Evolutionary conservation across 2,797 vertebrate species (phyloP), one percentile per base, ranked within the genome.

Genomic region (Microctenopoma lineatum): DNA sequence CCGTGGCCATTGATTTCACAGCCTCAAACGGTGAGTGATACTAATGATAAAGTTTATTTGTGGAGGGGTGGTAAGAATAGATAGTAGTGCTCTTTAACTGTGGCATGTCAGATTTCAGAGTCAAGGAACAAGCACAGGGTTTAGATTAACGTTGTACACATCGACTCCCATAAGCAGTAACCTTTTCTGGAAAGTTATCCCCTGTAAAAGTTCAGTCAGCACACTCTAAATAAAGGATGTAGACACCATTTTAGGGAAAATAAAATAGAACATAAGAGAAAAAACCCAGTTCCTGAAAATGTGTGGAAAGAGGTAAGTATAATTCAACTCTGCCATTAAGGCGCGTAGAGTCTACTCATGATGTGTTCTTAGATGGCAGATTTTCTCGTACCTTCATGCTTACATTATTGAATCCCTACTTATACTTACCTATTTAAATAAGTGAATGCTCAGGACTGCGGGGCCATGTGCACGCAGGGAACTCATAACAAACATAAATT

Each of bases 1-100:
- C 97, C 0, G 97, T 98, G 87, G 97, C 97, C 89, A 98, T 98
- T 0, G 97, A 98, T 92, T 98, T 98, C 93, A 98, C 97, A 0
- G 97, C 97, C 3, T 98, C 97, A 87, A 98, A 98, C 59, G 97
- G 97, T 98, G 93, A 96, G 96, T 93, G 79, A 88, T 89, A 72
- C 80, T 60, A 45, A 59, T 25, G 34, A 41, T 54, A 60, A 75
- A 55, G 66, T 70, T 48, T 67, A 52, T 65, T 46, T 70, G 46
- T 46, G 27, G 21, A 39, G 14, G 45, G 48, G 34, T 15, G 32
- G n/a, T 3, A 45, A 65, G 42, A 69, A 84, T 59, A 79, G 57
- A 85, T 81, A 38, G 54, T 18, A 29, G 62, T 75, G 66, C 61
- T 82, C 54, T 89, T 80, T 81, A 52, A 76, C 42, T 65, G 52